Conservation (phyloP, 2,888 invertebrate genomes). For the Mythimna albipuncta region DNA sequence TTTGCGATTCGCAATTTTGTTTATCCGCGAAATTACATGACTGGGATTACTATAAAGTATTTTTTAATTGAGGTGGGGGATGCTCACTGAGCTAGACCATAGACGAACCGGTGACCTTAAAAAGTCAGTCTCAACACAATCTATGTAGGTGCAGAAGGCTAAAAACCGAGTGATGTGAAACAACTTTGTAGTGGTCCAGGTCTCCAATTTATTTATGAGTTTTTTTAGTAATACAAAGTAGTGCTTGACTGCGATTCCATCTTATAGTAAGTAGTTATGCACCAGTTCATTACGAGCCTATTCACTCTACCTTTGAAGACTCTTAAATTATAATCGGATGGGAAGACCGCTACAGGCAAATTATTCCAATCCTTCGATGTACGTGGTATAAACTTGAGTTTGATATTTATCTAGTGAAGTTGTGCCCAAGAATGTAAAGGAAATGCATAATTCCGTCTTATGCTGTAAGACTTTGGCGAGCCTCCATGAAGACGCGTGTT, state of each 20-base stretch:
- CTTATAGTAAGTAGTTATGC: no score
- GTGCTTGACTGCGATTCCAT: no score
- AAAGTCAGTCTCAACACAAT: not conserved
- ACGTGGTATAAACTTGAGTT: not conserved
- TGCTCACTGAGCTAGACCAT: not conserved
- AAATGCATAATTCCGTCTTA: slow-evolving; percentile 9
- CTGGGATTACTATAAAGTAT: not conserved
- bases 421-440: slow-evolving; percentile 35
- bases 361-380: no score
- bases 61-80: not conserved
- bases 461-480: slow-evolving; percentile 34
- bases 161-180: not conserved
- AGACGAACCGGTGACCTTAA: not conserved
- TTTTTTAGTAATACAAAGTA: not conserved
- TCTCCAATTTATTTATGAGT: not conserved
- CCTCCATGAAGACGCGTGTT: slow-evolving; percentile 21
- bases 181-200: no score
- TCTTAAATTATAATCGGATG: no score
- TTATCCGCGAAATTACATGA: not conserved
- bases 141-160: not conserved
- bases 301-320: no score
- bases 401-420: not conserved
- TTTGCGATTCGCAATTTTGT: slow-evolving; percentile 18
- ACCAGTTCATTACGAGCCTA: no score
- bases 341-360: no score